Conservation (phyloP, 2,113 vertebrate species). For the Machaerirhynchus nigripectus region DNA sequence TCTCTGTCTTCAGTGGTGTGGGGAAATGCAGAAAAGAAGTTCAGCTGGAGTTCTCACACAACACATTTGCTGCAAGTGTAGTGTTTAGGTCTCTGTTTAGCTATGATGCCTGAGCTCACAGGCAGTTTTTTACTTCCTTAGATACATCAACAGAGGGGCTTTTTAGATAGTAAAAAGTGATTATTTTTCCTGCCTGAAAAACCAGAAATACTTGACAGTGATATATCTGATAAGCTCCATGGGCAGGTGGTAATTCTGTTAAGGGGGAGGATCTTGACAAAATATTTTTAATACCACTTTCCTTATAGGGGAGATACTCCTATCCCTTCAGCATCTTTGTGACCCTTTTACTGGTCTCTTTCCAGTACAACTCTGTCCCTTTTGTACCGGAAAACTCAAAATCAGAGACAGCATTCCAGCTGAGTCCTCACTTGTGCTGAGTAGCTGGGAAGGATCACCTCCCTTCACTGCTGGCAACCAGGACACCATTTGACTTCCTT, state of each 20-base stretch:
- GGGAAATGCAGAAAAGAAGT: background rate
- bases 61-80: background rate
- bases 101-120: background rate
- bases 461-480: background rate
- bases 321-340: background rate
- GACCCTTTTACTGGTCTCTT: background rate
- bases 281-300: background rate
- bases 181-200: background rate
- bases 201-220: background rate
- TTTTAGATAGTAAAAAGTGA: background rate
- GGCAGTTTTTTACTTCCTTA: background rate
- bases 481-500: background rate
- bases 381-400: background rate
- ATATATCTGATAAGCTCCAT: background rate
- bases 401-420: background rate
- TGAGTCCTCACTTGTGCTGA: background rate
- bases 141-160: background rate
- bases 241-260: background rate
- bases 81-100: background rate
- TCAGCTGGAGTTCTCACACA: background rate
- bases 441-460: background rate
- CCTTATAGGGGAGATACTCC: background rate
- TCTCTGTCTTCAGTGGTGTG: background rate
- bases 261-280: background rate
- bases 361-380: background rate